Percentiles rank a stretch among this genome's conserved stretches.
Evolutionary conservation across 2,888 invertebrate species (phyloP).

Genomic region (Eurytoma adleriae): DNA sequence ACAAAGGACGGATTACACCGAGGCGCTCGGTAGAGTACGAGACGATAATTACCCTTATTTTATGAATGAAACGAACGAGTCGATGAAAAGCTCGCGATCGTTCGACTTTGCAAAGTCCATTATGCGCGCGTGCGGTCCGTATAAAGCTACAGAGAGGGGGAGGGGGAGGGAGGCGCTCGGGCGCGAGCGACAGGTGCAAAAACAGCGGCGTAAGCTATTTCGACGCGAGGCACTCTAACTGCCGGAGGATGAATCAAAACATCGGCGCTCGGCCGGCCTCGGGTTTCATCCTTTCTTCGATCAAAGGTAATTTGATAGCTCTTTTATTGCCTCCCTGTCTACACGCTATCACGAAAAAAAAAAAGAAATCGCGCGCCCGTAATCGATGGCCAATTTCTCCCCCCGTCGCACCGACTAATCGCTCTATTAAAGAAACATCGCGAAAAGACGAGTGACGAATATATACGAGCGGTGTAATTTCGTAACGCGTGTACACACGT

Average conservation of each 20-base stretch:
- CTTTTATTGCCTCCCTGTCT: background rate
- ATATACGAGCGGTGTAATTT: background rate
- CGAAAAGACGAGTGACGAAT: background rate
- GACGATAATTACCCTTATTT: background rate
- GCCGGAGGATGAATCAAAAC: slow-evolving; percentile 33
- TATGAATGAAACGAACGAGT: background rate
- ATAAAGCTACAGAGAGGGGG: background rate
- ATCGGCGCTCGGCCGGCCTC: background rate
- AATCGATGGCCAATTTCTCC: background rate
- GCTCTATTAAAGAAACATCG: background rate
- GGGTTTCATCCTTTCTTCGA: background rate
- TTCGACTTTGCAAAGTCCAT: background rate
- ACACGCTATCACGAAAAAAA: too few relatives aligned
- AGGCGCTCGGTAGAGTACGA: background rate
- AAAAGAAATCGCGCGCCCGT: background rate
- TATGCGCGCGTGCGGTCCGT: background rate
- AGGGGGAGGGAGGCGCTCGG: background rate
- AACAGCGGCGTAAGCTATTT: slow-evolving; percentile 25
- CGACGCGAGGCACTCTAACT: slow-evolving; percentile 23
- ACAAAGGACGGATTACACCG: too few relatives aligned
- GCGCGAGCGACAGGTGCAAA: slow-evolving; percentile 19
- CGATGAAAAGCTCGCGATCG: background rate
- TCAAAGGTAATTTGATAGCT: background rate
- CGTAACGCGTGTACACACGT: too few relatives aligned
- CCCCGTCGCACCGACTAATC: background rate